phyloP scores from a whole-genome alignment of 2,888 invertebrate species.

The Phengaris alcon region DNA sequence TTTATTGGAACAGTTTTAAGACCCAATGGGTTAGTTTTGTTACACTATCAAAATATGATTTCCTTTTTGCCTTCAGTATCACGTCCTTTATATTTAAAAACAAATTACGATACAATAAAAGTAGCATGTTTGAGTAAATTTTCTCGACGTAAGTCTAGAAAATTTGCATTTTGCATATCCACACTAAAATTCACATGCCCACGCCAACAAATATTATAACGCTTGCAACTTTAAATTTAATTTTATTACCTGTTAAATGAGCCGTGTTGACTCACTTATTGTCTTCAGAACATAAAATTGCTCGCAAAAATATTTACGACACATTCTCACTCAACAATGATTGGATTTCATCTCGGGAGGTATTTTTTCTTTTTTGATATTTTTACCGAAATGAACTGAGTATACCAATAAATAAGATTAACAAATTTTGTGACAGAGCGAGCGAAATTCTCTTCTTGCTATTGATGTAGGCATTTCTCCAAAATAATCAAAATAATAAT shows the following conservation, averaged over 20 bases:
- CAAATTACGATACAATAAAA: too few species aligned
- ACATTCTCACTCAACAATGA: constrained; percentile 30
- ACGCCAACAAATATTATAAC: neutral
- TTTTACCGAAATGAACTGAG: too few species aligned
- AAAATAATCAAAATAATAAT: too few species aligned
- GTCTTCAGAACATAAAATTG: constrained; percentile 22
- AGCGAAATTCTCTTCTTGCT: too few species aligned
- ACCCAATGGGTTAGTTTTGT: too few species aligned
- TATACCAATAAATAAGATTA: too few species aligned
- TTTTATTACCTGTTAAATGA: constrained; percentile 37
- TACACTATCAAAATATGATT: too few species aligned
- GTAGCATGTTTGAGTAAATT: neutral
- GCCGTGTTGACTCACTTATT: constrained; percentile 23
- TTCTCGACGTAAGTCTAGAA: neutral
- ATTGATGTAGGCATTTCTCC: too few species aligned
- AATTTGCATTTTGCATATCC: constrained; percentile 13
- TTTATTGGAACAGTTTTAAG: neutral
- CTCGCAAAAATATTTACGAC: constrained; percentile 41
- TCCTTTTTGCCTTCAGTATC: too few species aligned
- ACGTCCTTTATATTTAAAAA: too few species aligned
- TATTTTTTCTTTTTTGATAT: neutral
- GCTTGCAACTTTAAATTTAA: constrained; percentile 4
- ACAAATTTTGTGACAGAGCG: too few species aligned
- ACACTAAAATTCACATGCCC: constrained; percentile 18
- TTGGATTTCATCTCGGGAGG: constrained; percentile 1